Evolutionary conservation across 1,140 invertebrate species (phyloP).

Genomic region (Drosophila oshimai): DNA sequence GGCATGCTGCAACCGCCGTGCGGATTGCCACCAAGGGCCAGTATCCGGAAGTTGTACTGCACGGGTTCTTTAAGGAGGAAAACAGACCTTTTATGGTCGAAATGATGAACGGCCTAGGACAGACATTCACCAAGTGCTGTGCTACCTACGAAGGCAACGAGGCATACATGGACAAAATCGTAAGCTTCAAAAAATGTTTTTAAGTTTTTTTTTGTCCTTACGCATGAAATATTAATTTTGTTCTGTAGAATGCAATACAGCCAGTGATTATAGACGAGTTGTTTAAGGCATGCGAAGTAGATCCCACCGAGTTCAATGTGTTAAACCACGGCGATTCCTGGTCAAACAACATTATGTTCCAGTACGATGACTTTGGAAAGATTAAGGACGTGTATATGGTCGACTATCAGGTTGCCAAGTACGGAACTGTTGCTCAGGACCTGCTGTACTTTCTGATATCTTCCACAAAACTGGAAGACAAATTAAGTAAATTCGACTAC

Average conservation of each 20-base stretch:
- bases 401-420: slow-evolving; percentile 63
- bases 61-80: slow-evolving; percentile 50
- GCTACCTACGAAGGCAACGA: slow-evolving; percentile 41
- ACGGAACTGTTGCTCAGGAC: slow-evolving; percentile 59
- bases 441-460: slow-evolving; percentile 63
- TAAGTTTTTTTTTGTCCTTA: neutral
- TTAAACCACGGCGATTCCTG: slow-evolving; percentile 86
- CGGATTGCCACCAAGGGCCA: slow-evolving; percentile 83
- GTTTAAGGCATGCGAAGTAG: slow-evolving; percentile 17
- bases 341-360: slow-evolving; percentile 85
- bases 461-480: slow-evolving; percentile 64
- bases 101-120: slow-evolving; percentile 25
- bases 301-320: slow-evolving; percentile 84
- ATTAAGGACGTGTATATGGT: slow-evolving; percentile 66
- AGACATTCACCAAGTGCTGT: slow-evolving; percentile 40
- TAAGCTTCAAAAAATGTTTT: neutral
- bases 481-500: slow-evolving; percentile 68
- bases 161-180: slow-evolving; percentile 55
- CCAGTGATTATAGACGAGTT: slow-evolving; percentile 20
- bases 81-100: slow-evolving; percentile 23
- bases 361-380: slow-evolving; percentile 83
- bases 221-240: neutral
- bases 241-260: slow-evolving; percentile 25
- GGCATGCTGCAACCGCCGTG: slow-evolving; percentile 83
- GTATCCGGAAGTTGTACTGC: slow-evolving; percentile 14